phyloP scores from a whole-genome alignment of 1,140 invertebrate genomes.

The Conus betulinus region DNA sequence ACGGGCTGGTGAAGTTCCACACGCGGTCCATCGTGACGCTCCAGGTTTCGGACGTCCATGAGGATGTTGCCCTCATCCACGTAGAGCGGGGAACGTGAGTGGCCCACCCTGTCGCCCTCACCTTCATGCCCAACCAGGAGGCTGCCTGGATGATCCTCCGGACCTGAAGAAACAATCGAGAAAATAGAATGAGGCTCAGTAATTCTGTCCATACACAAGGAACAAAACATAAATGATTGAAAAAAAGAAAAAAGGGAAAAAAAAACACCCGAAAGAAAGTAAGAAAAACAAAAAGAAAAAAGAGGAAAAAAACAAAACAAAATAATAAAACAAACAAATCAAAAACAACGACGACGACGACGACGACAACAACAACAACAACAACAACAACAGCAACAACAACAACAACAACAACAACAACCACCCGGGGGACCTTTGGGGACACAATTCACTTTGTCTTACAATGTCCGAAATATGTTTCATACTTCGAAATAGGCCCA shows the following conservation, averaged over 20 bases:
- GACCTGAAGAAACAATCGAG: constrained; percentile 17
- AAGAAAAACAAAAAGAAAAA: background rate
- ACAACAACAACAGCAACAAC: no score
- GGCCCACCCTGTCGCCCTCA: constrained; percentile 51
- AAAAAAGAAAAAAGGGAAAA: no score
- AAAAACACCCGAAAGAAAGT: background rate
- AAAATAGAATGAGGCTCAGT: background rate
- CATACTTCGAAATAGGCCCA: no score
- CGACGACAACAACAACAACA: no score
- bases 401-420: no score
- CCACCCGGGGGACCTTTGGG: no score
- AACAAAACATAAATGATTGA: no score
- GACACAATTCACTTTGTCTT: no score
- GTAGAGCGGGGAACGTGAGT: constrained; percentile 51
- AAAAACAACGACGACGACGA: no score
- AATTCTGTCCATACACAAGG: background rate
- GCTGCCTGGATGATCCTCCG: constrained; percentile 45
- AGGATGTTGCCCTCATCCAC: constrained; percentile 58
- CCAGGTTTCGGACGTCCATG: constrained; percentile 52
- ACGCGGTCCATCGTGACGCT: constrained; percentile 52
- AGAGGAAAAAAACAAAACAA: background rate
- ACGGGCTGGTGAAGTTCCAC: constrained; percentile 52
- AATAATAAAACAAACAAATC: no score
- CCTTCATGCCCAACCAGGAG: constrained; percentile 29
- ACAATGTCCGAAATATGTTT: no score